Evolutionary conservation across 2,797 vertebrate genomes (phyloP).

Genomic region (Pterois miles): DNA sequence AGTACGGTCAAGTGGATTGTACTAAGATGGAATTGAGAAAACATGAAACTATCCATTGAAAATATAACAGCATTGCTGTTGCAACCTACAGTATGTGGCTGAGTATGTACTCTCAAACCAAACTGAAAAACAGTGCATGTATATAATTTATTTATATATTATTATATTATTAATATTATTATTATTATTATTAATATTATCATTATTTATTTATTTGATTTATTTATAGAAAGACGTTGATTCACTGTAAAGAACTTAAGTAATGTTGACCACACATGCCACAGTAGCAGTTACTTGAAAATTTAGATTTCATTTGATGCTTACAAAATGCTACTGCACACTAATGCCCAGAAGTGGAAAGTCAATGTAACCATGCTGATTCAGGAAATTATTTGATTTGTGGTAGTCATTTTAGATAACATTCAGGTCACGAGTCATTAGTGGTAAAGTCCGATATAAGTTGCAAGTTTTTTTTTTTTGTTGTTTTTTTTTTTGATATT

Average conservation of each 20-base stretch:
- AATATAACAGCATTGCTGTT: not conserved
- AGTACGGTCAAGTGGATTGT: not conserved
- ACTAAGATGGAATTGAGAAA: not conserved
- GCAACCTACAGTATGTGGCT: not conserved
- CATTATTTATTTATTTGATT: no score
- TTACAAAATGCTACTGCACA: not conserved
- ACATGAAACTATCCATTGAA: not conserved
- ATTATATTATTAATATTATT: no score
- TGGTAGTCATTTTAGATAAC: no score
- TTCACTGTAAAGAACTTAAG: not conserved
- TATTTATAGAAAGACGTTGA: not conserved
- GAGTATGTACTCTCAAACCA: not conserved
- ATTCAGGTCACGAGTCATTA: no score
- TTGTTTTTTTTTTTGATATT: no score
- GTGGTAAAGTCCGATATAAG: no score
- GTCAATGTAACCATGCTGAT: no score
- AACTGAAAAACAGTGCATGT: not conserved
- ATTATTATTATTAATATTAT: no score
- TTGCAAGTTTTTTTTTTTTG: no score
- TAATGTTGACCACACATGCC: no score
- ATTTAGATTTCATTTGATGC: not conserved
- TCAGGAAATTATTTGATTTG: no score
- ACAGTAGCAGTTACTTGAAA: not conserved
- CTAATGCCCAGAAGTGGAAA: not conserved
- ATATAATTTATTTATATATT: not conserved